Percentiles rank a stretch among this genome's conserved stretches.
phyloP scores from a whole-genome alignment of 2,113 vertebrate species.

The Hemicordylus capensis region DNA sequence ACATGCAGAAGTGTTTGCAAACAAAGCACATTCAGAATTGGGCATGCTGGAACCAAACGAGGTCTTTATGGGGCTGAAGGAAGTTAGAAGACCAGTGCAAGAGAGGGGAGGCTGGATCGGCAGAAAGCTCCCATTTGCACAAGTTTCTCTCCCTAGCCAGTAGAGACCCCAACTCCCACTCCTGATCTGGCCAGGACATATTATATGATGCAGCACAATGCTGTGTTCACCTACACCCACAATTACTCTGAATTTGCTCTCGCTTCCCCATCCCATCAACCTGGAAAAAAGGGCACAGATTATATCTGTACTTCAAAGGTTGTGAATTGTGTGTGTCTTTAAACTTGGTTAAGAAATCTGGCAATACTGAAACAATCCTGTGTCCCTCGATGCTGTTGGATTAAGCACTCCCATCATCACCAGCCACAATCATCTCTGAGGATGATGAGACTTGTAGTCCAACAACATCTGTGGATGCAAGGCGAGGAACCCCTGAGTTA shows the following conservation, averaged over 20 bases:
- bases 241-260: no score
- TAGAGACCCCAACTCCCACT: no score
- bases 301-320: background rate
- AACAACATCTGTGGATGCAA: no score
- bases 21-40: background rate
- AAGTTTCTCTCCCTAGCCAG: background rate
- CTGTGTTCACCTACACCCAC: background rate
- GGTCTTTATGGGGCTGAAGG: background rate
- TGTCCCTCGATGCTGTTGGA: no score
- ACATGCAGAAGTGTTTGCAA: background rate
- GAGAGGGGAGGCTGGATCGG: background rate
- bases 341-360: background rate
- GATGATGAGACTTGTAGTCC: no score
- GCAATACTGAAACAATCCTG: no score
- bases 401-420: no score
- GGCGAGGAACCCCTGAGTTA: no score
- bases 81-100: background rate
- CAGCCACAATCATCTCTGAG: no score
- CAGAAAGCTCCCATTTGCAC: background rate
- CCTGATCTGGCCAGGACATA: no score
- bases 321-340: background rate
- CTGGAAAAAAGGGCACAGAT: background rate
- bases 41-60: background rate
- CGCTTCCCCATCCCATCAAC: no score
- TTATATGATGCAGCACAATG: background rate